Conservation (phyloP, 2,797 vertebrate species). For the Amazonetta brasiliensis region DNA sequence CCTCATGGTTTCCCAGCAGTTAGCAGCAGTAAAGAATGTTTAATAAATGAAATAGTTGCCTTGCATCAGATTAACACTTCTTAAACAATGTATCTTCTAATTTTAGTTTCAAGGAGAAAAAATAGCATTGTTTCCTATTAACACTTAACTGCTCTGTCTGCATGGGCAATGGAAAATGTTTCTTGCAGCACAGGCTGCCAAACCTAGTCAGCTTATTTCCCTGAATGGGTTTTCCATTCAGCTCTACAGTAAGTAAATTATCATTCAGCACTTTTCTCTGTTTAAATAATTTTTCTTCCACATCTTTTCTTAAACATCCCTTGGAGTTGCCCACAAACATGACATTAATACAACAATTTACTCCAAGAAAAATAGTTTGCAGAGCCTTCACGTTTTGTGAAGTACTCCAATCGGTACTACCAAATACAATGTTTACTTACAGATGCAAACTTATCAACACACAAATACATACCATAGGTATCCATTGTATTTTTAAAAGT, state of each 20-base stretch:
- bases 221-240: conserved; percentile 21
- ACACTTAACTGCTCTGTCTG: background rate
- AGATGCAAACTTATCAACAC: background rate
- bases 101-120: background rate
- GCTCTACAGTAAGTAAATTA: conserved; percentile 3
- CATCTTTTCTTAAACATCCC: background rate
- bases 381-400: background rate
- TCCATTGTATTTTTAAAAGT: background rate
- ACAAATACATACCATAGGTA: background rate
- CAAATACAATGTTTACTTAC: background rate
- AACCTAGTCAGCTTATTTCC: background rate
- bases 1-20: background rate
- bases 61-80: background rate
- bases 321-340: background rate
- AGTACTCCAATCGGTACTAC: background rate
- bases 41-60: background rate
- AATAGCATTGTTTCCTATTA: background rate
- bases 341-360: background rate
- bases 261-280: background rate
- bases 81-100: background rate
- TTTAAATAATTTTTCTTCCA: background rate
- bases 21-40: background rate
- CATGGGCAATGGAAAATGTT: background rate
- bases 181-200: background rate
- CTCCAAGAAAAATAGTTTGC: background rate